Percentiles rank a stretch among this genome's conserved stretches.
phyloP scores from a whole-genome alignment of 2,113 vertebrate genomes.

The Perca flavescens region DNA sequence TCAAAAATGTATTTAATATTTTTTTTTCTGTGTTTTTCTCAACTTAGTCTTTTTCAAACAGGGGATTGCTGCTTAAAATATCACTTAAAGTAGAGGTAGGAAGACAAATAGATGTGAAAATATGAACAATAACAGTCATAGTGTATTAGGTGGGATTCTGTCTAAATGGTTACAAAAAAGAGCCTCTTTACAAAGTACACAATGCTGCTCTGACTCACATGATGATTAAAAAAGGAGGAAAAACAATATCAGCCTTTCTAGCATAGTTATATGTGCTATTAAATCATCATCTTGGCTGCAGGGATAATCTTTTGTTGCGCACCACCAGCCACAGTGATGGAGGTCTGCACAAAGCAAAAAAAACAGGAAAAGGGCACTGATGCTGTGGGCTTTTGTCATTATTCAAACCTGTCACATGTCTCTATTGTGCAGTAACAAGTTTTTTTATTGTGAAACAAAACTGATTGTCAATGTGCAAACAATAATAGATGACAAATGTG shows the following conservation, averaged over 20 bases:
- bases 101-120: conserved; percentile 16
- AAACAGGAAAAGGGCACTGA: background rate
- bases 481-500: background rate
- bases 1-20: background rate
- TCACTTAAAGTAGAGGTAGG: background rate
- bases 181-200: conserved; percentile 31
- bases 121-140: conserved; percentile 8
- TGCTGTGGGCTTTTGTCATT: background rate
- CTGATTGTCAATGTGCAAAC: background rate
- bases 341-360: conserved; percentile 25
- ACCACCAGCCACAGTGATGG: background rate
- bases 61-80: background rate
- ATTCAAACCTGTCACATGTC: conserved; percentile 19
- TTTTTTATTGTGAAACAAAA: conserved; percentile 10
- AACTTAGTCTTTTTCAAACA: background rate
- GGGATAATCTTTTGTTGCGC: conserved; percentile 14
- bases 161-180: conserved; percentile 28
- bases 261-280: conserved; percentile 5
- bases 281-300: conserved; percentile 35
- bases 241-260: conserved; percentile 29
- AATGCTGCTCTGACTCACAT: conserved; percentile 14
- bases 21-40: background rate
- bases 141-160: conserved; percentile 39
- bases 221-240: conserved; percentile 23
- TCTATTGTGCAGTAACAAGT: background rate